Conservation (phyloP, 92 coral and sea anemone genomes). For the Umimayanthus chanpuru region DNA sequence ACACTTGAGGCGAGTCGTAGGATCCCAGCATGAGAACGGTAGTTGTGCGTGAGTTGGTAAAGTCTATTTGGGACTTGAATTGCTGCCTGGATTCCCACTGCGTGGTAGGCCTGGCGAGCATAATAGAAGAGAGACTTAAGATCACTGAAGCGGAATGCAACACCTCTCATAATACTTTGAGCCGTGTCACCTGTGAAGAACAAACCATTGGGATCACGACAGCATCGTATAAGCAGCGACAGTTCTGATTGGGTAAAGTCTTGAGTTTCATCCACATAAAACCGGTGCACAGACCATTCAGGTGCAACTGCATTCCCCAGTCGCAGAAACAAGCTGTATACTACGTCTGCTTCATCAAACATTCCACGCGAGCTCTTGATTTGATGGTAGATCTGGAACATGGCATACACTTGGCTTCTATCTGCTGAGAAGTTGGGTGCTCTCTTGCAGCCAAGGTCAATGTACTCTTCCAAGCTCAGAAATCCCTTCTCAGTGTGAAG, state of each 20-base stretch:
- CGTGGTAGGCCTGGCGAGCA: constrained; percentile 41
- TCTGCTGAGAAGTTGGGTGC: constrained; percentile 65
- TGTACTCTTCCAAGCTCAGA: constrained; percentile 55
- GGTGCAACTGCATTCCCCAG: constrained; percentile 38
- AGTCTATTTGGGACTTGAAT: constrained; percentile 74
- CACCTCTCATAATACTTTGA: constrained; percentile 68
- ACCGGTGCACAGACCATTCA: constrained; percentile 62
- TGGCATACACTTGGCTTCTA: constrained; percentile 46
- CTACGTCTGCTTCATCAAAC: constrained; percentile 68
- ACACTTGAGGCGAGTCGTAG: constrained; percentile 87
- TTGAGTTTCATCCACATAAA: constrained; percentile 69
- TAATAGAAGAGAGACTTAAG: constrained; percentile 58
- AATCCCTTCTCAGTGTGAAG: constrained; percentile 53
- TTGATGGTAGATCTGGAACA: constrained; percentile 55
- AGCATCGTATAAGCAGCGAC: constrained; percentile 62
- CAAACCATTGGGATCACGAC: constrained; percentile 64
- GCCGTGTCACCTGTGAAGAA: constrained; percentile 73
- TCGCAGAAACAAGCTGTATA: constrained; percentile 51
- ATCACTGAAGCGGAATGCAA: constrained; percentile 65
- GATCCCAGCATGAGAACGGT: constrained; percentile 96
- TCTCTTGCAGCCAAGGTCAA: constrained; percentile 53
- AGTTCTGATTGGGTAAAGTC: constrained; percentile 69
- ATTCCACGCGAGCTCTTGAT: constrained; percentile 40
- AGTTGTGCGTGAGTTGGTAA: constrained; percentile 91
- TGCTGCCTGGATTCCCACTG: constrained; percentile 46